phyloP scores from a whole-genome alignment of 2,113 vertebrate genomes.

The Seriola quinqueradiata region DNA sequence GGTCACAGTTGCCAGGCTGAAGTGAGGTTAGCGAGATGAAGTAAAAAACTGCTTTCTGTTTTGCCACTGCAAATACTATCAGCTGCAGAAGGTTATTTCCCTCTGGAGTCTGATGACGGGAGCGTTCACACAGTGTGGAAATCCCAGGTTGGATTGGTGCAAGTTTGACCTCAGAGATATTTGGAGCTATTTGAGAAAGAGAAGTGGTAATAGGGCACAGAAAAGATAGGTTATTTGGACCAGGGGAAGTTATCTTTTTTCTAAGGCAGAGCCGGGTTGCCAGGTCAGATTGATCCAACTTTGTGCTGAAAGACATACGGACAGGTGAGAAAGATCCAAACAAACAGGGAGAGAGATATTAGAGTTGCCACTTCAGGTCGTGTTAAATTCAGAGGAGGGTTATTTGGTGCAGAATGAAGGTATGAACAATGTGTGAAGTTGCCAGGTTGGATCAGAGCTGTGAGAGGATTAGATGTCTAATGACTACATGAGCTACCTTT shows the following conservation, averaged over 20 bases:
- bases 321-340: background rate
- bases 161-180: conserved; percentile 15
- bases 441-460: conserved; percentile 4
- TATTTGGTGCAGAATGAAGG: background rate
- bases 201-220: background rate
- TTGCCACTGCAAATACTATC: conserved; percentile 22
- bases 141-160: background rate
- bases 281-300: background rate
- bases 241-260: background rate
- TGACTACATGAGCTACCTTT: too few relatives aligned
- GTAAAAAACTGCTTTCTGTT: conserved; percentile 9
- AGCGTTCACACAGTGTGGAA: background rate
- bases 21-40: background rate
- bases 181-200: background rate
- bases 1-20: conserved; percentile 20
- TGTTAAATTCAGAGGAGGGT: background rate
- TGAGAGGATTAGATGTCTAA: background rate
- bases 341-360: background rate
- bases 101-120: background rate
- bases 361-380: background rate
- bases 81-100: background rate
- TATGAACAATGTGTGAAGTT: background rate
- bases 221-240: background rate
- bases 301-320: background rate
- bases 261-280: background rate